Evolutionary conservation across 2,888 invertebrate genomes (phyloP).

Genomic region (Lobophora halterata): DNA sequence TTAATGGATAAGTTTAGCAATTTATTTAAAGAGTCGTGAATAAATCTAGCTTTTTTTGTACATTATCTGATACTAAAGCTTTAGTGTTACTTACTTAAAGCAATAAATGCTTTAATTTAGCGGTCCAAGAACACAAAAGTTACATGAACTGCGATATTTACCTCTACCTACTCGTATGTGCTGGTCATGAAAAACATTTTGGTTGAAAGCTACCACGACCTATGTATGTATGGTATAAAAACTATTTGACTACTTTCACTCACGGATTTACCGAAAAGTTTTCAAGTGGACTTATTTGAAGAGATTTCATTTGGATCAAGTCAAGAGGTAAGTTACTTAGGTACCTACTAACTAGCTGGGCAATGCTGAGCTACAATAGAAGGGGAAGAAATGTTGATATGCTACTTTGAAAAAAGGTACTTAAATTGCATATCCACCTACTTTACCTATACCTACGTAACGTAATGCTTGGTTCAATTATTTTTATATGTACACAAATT

Average conservation of each 20-base stretch:
- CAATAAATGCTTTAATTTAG: too few relatives aligned
- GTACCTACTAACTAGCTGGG: too few relatives aligned
- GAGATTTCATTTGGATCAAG: slow-evolving; percentile 13
- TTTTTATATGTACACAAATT: too few relatives aligned
- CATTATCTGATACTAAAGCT: too few relatives aligned
- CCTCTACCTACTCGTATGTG: not conserved
- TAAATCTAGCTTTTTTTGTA: too few relatives aligned
- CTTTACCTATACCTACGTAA: too few relatives aligned
- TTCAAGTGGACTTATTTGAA: slow-evolving; percentile 27
- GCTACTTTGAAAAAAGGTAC: too few relatives aligned
- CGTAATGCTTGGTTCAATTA: too few relatives aligned
- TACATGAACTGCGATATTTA: slow-evolving; percentile 4
- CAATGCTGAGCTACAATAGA: too few relatives aligned
- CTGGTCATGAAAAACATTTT: slow-evolving; percentile 11
- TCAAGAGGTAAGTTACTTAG: slow-evolving; percentile 17
- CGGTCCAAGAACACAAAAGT: not conserved
- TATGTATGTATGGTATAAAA: slow-evolving; percentile 36
- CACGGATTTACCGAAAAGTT: slow-evolving; percentile 39
- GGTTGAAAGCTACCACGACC: slow-evolving; percentile 11
- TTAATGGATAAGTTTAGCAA: slow-evolving; percentile 3
- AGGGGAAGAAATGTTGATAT: too few relatives aligned
- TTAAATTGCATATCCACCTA: too few relatives aligned
- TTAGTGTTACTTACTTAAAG: too few relatives aligned
- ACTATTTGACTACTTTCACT: slow-evolving; percentile 37
- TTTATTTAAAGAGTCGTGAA: slow-evolving; percentile 1